Base-by-base conservation (phyloP, 2,888 invertebrate species). In the Andrena trimmerana region DNA sequence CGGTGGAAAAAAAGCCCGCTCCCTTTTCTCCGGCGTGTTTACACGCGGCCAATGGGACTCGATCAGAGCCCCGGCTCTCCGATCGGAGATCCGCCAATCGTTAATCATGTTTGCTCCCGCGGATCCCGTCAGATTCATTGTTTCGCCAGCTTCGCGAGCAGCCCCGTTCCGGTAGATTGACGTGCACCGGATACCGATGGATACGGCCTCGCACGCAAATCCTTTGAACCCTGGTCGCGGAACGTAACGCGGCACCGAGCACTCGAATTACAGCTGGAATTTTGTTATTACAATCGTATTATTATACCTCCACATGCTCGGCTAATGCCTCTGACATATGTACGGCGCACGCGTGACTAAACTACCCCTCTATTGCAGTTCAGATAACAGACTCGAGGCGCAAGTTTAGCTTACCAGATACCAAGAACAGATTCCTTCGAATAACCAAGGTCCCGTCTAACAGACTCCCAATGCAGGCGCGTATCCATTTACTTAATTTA, bases 21-120 rank as follows among this genome's bases (percentile, higher is more conserved):
- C 31, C 33, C 13, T 7, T 4, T 31, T 33, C 57, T 20, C 3
- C 10, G 10, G 13, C 36, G 59, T 27, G n/a, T 27, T 10, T 24
- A n/a, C 8, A 29, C n/a, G 2, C 8, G 24, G n/a, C n/a, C 24
- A 42, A 16, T 48, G 13, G 2, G 10, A 36, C 27, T 62, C 4
- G 20, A 29, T 52, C 20, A 24, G 20, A 6, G 2, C n/a, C 6
- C 4, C 10, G 57, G 27, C 24, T 24, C 10, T 10, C 10, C 24
- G 10, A 57, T 57, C 54, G 3, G 54, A 42, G 67, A n/a, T 57
- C 42, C 67, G 57, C 20, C 20, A 57, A 42, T 71, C 63, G 54
- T 71, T 65, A n/a, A 65, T 71, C n/a, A n/a, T 24, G 16, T 42
- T 70, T 31, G 4, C 62, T 13, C 7, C 33, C n/a, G 5, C 5